A percentile compares a stretch with the other conserved stretches of the same genome.
Evolutionary conservation across 2,888 invertebrate species (phyloP).

Genomic region (Xanthostigma xanthostigma): DNA sequence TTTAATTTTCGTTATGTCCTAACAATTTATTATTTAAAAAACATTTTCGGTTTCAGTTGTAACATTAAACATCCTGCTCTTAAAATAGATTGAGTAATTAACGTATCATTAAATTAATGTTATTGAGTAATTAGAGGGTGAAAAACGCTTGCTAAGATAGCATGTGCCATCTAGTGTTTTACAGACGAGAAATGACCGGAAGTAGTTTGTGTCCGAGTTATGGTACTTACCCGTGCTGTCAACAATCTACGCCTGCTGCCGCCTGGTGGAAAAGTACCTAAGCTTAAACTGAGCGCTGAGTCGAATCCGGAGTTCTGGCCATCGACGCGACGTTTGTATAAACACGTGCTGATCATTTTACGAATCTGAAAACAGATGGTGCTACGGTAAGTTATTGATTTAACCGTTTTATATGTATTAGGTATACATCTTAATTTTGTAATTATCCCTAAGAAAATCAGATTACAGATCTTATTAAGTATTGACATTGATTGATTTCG

Average conservation of each 20-base stretch:
- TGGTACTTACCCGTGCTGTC: conserved; percentile 23
- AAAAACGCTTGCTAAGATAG: neutral
- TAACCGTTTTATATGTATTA: too few relatives aligned
- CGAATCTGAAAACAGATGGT: conserved; percentile 16
- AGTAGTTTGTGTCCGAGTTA: neutral
- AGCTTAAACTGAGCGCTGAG: conserved; percentile 31
- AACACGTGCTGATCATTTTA: conserved; percentile 22
- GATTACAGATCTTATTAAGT: too few relatives aligned
- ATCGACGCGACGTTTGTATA: conserved; percentile 18
- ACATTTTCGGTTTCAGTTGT: too few relatives aligned
- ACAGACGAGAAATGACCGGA: neutral
- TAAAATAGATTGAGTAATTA: too few relatives aligned
- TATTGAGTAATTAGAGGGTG: neutral
- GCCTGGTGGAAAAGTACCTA: conserved; percentile 28
- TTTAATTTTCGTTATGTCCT: too few relatives aligned
- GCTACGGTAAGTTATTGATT: neutral
- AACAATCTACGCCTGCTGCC: conserved; percentile 24
- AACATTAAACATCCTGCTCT: too few relatives aligned
- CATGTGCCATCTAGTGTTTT: neutral
- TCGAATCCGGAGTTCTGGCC: conserved; percentile 28
- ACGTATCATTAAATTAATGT: too few relatives aligned
- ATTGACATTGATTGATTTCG: too few relatives aligned
- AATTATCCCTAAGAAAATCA: too few relatives aligned
- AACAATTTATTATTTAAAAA: too few relatives aligned
- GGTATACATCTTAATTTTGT: too few relatives aligned